Percentiles rank a stretch among this genome's conserved stretches.
These are phyloP conservation scores for Clamator glandarius DNA, from an alignment of 2,797 vertebrate species.

Conservation along the genomic window DNA sequence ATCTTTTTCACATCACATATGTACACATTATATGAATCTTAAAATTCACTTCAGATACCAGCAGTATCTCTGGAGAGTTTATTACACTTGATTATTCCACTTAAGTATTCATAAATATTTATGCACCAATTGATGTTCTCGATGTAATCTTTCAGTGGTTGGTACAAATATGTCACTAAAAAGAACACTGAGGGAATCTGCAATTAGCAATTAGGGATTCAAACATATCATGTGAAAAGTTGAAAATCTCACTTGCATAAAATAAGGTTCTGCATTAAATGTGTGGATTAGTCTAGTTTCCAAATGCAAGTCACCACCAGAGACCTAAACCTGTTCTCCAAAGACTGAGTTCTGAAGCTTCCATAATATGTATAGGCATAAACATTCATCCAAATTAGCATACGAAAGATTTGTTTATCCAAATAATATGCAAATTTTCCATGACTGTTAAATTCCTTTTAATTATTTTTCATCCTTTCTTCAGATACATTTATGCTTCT, in stretches of 20 bases:
- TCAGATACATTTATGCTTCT: neutral
- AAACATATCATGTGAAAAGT: constrained; percentile 8
- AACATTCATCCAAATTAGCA: neutral
- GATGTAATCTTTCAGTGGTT: constrained; percentile 61
- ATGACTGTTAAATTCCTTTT: neutral
- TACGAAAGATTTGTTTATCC: neutral
- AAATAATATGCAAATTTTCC: neutral
- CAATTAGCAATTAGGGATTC: constrained; percentile 47
- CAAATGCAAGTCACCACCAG: neutral
- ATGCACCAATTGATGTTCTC: constrained; percentile 50
- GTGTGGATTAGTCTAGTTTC: constrained; percentile 16
- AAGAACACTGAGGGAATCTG: constrained; percentile 46
- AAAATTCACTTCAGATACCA: constrained; percentile 37
- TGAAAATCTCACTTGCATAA: constrained; percentile 37
- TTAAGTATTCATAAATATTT: constrained; percentile 72
- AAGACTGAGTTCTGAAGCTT: neutral
- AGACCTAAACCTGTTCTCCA: neutral
- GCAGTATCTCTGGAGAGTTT: constrained; percentile 41
- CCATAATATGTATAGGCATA: neutral
- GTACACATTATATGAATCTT: constrained; percentile 13
- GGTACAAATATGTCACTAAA: constrained; percentile 54
- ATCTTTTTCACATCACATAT: constrained; percentile 37
- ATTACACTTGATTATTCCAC: constrained; percentile 65
- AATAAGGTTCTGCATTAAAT: constrained; percentile 5
- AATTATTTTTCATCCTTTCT: neutral